Conservation (phyloP, 2,113 vertebrate species). For the Xenopus laevis region DNA sequence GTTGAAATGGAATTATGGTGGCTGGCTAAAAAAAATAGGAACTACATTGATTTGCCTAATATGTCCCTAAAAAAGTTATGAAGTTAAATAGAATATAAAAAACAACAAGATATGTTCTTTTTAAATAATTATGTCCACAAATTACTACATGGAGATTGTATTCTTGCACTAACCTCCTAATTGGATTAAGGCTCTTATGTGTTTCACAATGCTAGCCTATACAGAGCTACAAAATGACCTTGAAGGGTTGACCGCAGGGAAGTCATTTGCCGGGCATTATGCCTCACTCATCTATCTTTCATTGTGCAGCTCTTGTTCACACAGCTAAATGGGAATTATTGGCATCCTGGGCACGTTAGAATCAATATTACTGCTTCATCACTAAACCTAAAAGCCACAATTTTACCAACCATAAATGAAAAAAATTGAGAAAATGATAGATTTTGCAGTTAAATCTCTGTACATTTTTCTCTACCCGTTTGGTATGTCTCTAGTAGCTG, state of each 20-base stretch:
- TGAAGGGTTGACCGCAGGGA: slow-evolving; percentile 21
- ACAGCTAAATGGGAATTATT: not conserved
- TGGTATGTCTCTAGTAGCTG: no score
- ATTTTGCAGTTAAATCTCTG: no score
- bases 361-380: no score
- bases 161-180: slow-evolving; percentile 13
- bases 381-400: no score
- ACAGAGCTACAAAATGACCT: slow-evolving; percentile 25
- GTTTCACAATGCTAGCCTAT: not conserved
- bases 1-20: no score
- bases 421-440: no score
- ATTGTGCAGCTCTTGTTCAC: slow-evolving; percentile 12
- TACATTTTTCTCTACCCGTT: no score
- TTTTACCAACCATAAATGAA: no score
- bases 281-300: slow-evolving; percentile 15
- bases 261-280: not conserved
- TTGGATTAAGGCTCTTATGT: slow-evolving; percentile 27
- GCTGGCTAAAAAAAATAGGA: not conserved
- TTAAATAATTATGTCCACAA: not conserved
- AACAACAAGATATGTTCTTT: not conserved
- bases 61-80: no score
- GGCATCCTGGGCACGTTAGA: no score
- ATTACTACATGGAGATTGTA: not conserved
- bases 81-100: no score
- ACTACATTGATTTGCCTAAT: no score